Evolutionary conservation across 2,797 vertebrate species (phyloP).

Genomic region (Lagocephalus sceleratus): DNA sequence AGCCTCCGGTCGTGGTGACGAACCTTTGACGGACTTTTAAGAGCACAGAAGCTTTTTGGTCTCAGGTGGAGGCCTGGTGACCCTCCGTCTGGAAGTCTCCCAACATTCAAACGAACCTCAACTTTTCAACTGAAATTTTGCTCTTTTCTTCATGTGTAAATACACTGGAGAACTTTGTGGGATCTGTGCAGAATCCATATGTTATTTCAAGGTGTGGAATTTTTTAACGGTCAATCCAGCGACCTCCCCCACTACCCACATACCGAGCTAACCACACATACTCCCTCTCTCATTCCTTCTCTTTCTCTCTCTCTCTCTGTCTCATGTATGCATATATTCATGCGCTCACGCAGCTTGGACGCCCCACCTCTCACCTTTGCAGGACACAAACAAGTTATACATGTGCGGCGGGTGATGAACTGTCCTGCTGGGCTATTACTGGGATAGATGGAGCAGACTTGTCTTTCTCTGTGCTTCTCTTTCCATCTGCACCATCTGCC

Average conservation of each 20-base stretch:
- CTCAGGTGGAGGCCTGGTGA: constrained; percentile 7
- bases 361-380: constrained; percentile 24
- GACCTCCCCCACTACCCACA: constrained; percentile 51
- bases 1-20: constrained; percentile 38
- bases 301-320: constrained; percentile 27
- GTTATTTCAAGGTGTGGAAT: constrained; percentile 73
- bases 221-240: constrained; percentile 63
- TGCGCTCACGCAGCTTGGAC: constrained; percentile 37
- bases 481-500: not conserved
- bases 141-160: constrained; percentile 4
- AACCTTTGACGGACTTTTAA: constrained; percentile 35
- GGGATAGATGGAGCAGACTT: constrained; percentile 14
- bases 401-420: constrained; percentile 39
- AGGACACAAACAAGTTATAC: constrained; percentile 58
- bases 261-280: constrained; percentile 62
- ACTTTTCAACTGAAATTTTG: constrained; percentile 4
- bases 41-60: constrained; percentile 31
- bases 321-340: constrained; percentile 42
- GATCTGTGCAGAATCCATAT: constrained; percentile 52
- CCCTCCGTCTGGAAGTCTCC: constrained; percentile 9
- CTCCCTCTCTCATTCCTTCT: constrained; percentile 38
- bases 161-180: constrained; percentile 23
- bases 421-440: constrained; percentile 15
- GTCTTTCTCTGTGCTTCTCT: not conserved
- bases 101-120: constrained; percentile 5